A percentile compares a stretch with the other conserved stretches of the same genome.
Evolutionary conservation across 1,140 invertebrate species (phyloP).

Genomic region (Cryptotermes secundus): DNA sequence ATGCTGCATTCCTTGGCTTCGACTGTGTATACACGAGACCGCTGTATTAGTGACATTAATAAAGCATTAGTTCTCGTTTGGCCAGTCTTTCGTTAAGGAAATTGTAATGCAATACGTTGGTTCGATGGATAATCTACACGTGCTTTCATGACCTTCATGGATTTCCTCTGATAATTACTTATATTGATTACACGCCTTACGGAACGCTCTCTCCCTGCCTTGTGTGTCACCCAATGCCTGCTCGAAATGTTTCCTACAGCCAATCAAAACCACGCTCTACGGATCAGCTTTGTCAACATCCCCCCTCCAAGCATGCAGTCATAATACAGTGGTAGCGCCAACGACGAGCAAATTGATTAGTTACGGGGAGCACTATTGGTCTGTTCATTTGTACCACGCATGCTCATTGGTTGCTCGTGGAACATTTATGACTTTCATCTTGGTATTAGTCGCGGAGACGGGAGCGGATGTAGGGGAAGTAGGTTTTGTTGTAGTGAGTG

Average conservation of each 20-base stretch:
- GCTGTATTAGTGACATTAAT: background rate
- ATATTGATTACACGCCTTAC: background rate
- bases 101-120: background rate
- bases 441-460: background rate
- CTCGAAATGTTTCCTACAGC: conserved; percentile 27
- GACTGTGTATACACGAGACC: too few relatives aligned
- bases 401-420: conserved; percentile 18
- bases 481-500: conserved; percentile 25
- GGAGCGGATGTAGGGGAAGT: background rate
- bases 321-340: background rate
- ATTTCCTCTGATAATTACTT: conserved; percentile 9
- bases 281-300: conserved; percentile 32
- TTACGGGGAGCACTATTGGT: conserved; percentile 23
- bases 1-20: too few relatives aligned
- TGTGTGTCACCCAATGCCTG: background rate
- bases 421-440: conserved; percentile 20
- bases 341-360: conserved; percentile 7
- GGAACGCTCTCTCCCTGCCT: background rate
- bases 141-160: background rate
- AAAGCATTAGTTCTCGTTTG: background rate
- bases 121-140: background rate
- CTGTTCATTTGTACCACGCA: background rate
- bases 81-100: background rate
- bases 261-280: conserved; percentile 29
- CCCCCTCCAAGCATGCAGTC: background rate